A percentile compares a stretch with the other conserved stretches of the same genome.
Evolutionary conservation across 2,113 vertebrate genomes (phyloP).

Genomic region (Forbesichthys papilliferus): DNA sequence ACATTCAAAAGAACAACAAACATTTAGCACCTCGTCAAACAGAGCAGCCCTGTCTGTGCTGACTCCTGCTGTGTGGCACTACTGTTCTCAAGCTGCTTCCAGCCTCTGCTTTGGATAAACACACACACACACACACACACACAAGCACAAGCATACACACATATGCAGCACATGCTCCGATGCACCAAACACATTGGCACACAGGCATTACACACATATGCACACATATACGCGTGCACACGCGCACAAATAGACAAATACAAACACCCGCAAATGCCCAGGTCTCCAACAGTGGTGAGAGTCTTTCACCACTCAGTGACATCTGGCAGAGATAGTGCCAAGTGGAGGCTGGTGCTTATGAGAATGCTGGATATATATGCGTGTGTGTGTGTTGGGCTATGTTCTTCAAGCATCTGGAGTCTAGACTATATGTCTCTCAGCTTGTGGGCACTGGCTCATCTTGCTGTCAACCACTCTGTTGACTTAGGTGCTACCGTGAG

Average conservation of each 20-base stretch:
- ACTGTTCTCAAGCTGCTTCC: conserved; percentile 63
- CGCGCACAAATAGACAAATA: background rate
- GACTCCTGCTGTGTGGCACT: conserved; percentile 57
- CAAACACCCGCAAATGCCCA: conserved; percentile 46
- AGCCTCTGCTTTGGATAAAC: conserved; percentile 27
- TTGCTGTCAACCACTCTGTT: conserved; percentile 51
- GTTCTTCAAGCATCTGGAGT: conserved; percentile 83
- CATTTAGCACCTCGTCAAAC: conserved; percentile 71
- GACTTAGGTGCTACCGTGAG: conserved; percentile 34
- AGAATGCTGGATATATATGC: conserved; percentile 37
- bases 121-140: conserved; percentile 5
- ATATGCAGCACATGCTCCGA: background rate
- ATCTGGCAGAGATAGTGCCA: conserved; percentile 79
- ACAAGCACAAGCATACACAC: background rate
- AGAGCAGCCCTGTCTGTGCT: conserved; percentile 56
- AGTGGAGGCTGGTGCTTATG: conserved; percentile 55
- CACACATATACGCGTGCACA: background rate
- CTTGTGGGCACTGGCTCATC: conserved; percentile 62
- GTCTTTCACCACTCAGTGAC: conserved; percentile 78
- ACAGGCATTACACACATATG: background rate
- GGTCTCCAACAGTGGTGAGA: conserved; percentile 67
- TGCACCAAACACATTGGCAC: background rate
- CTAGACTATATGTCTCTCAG: conserved; percentile 82
- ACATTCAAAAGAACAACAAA: conserved; percentile 67
- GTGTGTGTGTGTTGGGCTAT: conserved; percentile 44